Evolutionary conservation across 2,113 vertebrate species (phyloP).

Genomic region (Mobula hypostoma): DNA sequence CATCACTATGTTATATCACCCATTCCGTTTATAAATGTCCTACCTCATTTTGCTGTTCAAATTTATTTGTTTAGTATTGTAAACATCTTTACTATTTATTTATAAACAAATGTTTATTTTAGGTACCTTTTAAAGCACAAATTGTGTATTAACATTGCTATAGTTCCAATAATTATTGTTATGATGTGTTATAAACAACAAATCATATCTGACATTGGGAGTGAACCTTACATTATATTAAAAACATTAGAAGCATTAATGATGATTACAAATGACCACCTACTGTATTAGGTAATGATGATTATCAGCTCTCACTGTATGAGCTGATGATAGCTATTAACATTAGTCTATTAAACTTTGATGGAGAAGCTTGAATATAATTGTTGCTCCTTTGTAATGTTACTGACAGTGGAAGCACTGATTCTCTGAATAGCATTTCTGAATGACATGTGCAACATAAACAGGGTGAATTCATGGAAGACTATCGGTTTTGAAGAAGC

Average conservation of each 20-base stretch:
- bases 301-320: background rate
- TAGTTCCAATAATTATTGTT: background rate
- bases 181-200: background rate
- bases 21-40: background rate
- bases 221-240: background rate
- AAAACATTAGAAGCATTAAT: background rate
- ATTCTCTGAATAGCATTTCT: background rate
- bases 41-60: background rate
- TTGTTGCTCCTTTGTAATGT: background rate
- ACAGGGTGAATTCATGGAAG: background rate
- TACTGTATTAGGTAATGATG: background rate
- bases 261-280: background rate
- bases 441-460: background rate
- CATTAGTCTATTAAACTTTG: background rate
- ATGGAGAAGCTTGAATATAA: background rate
- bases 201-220: background rate
- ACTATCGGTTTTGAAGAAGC: background rate
- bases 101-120: background rate
- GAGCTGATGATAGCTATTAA: background rate
- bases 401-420: background rate
- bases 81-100: background rate
- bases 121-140: background rate
- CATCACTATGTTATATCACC: background rate
- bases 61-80: background rate
- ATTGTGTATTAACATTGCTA: background rate